Base-by-base conservation (phyloP, 2,888 invertebrate genomes). In the Coelopa pilipes region DNA sequence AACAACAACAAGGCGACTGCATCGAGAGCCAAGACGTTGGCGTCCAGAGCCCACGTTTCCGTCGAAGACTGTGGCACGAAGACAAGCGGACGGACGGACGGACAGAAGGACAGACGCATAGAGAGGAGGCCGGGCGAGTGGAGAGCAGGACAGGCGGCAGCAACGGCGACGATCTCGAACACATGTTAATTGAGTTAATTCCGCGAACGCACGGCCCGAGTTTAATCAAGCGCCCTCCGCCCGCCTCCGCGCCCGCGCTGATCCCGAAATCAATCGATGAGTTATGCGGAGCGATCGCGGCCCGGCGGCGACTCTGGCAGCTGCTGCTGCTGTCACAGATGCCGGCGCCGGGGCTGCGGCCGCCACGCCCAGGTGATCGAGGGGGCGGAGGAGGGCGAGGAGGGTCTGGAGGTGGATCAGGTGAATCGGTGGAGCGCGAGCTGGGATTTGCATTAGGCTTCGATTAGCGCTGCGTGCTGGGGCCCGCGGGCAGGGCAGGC, bases 141-240 rank as follows among this genome's bases (percentile, higher is more conserved):
- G n/a, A n/a, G 2, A 34, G 34, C 34, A 34, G 34, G 4, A 4
- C 2, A 4, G 7, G 2, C 34, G 7, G 7, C 34, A 34, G 4
- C 47, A 49, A 49, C 21, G 19, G 7, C 47, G 49, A 49, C 66
- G 49, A 66, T 53, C 15, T 53, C 67, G 55, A 45, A 69, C 69
- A 68, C 46, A 69, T 70, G 60, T 65, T 71, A 71, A 71, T 71
- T 71, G 65, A 71, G 71, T 71, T 71, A 71, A 71, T 71, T 65
- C 71, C 50, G 55, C 65, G 65, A 71, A 71, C 63, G 55, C 65
- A 71, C 46, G 45, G 49, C 24, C 19, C n/a, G n/a, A 59, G 65
- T 71, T 71, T 71, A 71, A 63, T 71, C 71, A 71, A 71, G 65
- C 46, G 55, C 53, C 55, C 34, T 7, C 7, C 34, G 34, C 7